Conservation (phyloP, 2,797 vertebrate genomes). For the Onychomys arenicola region DNA sequence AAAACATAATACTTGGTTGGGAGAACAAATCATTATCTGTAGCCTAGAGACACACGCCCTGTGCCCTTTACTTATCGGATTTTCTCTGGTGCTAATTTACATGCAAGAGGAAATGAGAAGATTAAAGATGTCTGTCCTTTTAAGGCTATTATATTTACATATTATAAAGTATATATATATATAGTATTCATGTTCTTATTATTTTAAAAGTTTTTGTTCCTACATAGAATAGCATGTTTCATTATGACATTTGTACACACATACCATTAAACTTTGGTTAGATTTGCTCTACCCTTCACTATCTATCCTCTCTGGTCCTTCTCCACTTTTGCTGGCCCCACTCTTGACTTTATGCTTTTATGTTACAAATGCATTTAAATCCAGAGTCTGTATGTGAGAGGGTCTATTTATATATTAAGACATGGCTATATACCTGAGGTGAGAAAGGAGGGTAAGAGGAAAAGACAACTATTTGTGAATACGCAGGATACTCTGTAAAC, state of each 20-base stretch:
- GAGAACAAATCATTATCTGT: neutral
- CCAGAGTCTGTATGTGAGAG: neutral
- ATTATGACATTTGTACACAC: neutral
- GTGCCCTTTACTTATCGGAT: neutral
- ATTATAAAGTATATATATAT: neutral
- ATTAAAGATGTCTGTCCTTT: neutral
- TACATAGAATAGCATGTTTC: neutral
- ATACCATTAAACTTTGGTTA: neutral
- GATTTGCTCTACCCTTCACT: neutral
- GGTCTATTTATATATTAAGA: neutral
- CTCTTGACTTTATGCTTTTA: neutral
- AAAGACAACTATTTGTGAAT: neutral
- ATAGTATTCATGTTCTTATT: neutral
- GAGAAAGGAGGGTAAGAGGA: neutral
- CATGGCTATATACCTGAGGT: neutral
- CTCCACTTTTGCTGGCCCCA: neutral
- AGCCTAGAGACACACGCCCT: neutral
- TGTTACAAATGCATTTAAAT: neutral
- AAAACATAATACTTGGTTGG: neutral
- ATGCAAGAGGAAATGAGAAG: neutral
- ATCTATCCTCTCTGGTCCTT: too few relatives aligned
- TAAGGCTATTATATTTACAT: neutral
- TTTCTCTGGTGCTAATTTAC: neutral
- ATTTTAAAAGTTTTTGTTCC: neutral
- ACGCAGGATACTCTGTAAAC: neutral